A percentile compares a stretch with the other conserved stretches of the same genome.
These are phyloP conservation scores for Syrista parreyssii DNA, from an alignment of 2,888 invertebrate genomes.

Conservation along the genomic window DNA sequence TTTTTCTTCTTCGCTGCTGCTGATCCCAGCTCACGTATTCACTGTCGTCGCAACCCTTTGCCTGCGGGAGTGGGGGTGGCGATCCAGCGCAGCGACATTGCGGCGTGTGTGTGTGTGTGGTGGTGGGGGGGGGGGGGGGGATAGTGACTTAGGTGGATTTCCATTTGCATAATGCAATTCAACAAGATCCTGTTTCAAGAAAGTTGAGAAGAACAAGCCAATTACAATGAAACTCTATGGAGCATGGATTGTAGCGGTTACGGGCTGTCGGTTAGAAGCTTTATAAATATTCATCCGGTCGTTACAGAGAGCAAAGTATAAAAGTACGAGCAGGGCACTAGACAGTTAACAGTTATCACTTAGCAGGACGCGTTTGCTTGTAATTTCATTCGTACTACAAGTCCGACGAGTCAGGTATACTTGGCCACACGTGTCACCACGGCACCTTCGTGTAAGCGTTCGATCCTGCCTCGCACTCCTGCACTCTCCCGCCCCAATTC, in stretches of 20 bases:
- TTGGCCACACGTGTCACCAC: conserved; percentile 15
- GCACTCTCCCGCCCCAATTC: no score
- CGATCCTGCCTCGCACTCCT: no score
- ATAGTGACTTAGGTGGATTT: conserved; percentile 60
- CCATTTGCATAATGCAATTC: conserved; percentile 65
- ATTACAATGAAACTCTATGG: conserved; percentile 65
- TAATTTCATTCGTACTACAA: conserved; percentile 51
- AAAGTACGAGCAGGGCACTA: conserved; percentile 32
- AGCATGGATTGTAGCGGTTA: conserved; percentile 42
- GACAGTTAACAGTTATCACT: no score
- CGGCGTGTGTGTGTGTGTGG: no score
- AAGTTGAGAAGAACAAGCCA: conserved; percentile 64
- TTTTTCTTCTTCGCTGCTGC: not conserved
- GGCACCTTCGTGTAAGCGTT: no score
- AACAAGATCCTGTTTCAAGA: conserved; percentile 59
- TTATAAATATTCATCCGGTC: conserved; percentile 64
- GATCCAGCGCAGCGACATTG: no score
- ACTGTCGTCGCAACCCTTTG: no score
- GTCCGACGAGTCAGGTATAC: conserved; percentile 24
- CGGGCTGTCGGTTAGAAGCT: conserved; percentile 47
- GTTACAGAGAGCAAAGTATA: conserved; percentile 49
- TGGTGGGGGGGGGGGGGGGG: not conserved
- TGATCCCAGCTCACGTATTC: not conserved
- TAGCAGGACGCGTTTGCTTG: conserved; percentile 33
- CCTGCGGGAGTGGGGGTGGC: no score